Base-by-base conservation (phyloP, 2,888 invertebrate genomes). In the Xanthostigma xanthostigma region DNA sequence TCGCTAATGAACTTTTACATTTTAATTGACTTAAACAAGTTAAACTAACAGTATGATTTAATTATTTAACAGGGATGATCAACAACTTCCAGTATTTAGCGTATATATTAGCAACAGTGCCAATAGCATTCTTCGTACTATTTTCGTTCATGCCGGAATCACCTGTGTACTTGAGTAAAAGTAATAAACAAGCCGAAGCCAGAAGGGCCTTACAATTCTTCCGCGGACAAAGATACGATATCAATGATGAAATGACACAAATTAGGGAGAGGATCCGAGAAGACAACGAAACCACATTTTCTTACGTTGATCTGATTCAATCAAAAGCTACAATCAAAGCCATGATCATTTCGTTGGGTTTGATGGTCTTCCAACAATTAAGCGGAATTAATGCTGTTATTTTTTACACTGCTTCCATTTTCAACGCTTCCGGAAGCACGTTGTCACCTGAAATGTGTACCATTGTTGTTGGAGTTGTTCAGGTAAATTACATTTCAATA, bases 81-180 rank as follows among this genome's bases (percentile, higher is more conserved):
- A 57, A 65, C 2, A 60, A 64, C 45, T 72, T 72, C 65, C 59
- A 62, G 38, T 59, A 59, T 36, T 60, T 76, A 43, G 71, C 74
- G 2, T 52, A 69, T 14, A 55, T 69, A 12, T 71, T 68, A 36
- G 60, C 68, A 5, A 49, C 65, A 1, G 58, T 70, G 5, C 68
- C 73, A 1, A 55, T 68, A 9, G 43, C 71, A 8, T 66, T 71
- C 42, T 57, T 71, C 12, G 40, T 70, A n/a, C 53, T 64, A 27
- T 58, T 78, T 60, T 70, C 75, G n/a, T 73, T 78, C 52, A 70
- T 85, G 50, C 85, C 85, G 0, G 86, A 87, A 62, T 81, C 83
- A 1, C 84, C 86, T 0, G 70, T 77, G 4, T 78, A 76, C 60
- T 64, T 79, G 36, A 65, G 74, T 59, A 70, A 72, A 9, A 74